Evolutionary conservation across 2,113 vertebrate genomes (phyloP), one percentile per base, ranked within the genome.

Genomic region (Dasypus novemcinctus): DNA sequence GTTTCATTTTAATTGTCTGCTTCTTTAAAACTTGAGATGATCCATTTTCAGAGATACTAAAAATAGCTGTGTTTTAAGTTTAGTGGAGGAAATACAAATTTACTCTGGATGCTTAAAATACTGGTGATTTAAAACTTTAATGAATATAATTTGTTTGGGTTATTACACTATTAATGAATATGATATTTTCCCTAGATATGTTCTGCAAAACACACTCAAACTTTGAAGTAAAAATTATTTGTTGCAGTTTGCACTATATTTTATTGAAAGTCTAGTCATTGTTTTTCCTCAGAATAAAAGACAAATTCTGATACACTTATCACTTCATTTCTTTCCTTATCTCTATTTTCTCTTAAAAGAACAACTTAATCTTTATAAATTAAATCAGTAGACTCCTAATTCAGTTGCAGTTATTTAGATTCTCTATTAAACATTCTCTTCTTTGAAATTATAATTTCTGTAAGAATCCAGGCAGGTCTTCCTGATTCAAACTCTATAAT

Each of bases 11-110:
- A 92, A 66, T 95, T 93, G 36, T 75, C 36, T 86, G 14, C 38
- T 92, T 90, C 43, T 96, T 96, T 92, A 96, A 95, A 85, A 95
- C 20, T 94, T 94, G 38, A 94, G 36, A 43, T 91, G 78, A 76
- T 80, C 43, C 38, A 80, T 94, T 96, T 91, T 96, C 38, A 95
- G n/a, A 63, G 46, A 79, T 93, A 95, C 81, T 94, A 91, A 96
- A 95, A 92, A 96, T 92, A 92, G 46, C 23, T 87, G n/a, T 87
- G 57, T 93, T 96, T 94, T 91, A 21, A 92, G 41, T 94, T 93
- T n/a, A 91, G 6, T 81, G 10, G 25, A 88, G 63, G 78, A 92
- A 93, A 93, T 59, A 52, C 36, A 97, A 0, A 94, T 84, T 87
- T 90, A 82, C 84, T 57, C 4, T 5, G 31, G 54, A 90, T 84